Conservation (phyloP, 2,888 invertebrate genomes). For the Noctua janthina region DNA sequence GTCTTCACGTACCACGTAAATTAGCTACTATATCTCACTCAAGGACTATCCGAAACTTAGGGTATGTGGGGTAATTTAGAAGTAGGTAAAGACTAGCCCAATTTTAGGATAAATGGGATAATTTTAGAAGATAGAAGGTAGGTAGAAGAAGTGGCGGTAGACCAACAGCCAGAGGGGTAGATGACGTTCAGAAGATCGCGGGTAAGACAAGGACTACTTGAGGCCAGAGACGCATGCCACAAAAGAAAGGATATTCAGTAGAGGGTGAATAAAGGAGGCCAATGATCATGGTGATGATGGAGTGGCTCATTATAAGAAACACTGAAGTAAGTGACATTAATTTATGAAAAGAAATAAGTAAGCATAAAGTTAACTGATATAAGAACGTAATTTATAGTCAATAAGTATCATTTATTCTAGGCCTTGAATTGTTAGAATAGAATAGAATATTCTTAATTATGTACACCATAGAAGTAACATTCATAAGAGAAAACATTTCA, state of each 20-base stretch:
- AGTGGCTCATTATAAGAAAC: neutral
- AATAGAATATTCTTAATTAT: too few relatives aligned
- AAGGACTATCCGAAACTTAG: conserved; percentile 4
- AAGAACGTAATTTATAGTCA: neutral
- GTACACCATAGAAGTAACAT: too few relatives aligned
- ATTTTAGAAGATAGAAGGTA: neutral
- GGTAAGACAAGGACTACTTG: neutral
- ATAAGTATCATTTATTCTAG: neutral
- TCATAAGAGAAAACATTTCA: too few relatives aligned
- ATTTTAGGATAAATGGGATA: neutral
- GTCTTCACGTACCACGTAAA: conserved; percentile 76
- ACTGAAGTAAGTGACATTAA: neutral
- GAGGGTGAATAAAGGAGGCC: neutral
- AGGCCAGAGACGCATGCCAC: neutral
- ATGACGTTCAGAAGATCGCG: neutral
- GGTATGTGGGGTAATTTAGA: neutral
- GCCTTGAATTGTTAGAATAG: neutral
- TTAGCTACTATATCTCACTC: conserved; percentile 60
- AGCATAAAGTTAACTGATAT: neutral
- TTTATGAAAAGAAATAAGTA: neutral
- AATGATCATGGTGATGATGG: neutral
- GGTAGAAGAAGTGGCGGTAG: neutral
- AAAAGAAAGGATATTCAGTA: neutral
- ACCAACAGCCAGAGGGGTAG: neutral
- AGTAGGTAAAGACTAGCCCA: neutral